Base-by-base conservation (phyloP, 1,140 invertebrate species). In the Agrilus planipennis region DNA sequence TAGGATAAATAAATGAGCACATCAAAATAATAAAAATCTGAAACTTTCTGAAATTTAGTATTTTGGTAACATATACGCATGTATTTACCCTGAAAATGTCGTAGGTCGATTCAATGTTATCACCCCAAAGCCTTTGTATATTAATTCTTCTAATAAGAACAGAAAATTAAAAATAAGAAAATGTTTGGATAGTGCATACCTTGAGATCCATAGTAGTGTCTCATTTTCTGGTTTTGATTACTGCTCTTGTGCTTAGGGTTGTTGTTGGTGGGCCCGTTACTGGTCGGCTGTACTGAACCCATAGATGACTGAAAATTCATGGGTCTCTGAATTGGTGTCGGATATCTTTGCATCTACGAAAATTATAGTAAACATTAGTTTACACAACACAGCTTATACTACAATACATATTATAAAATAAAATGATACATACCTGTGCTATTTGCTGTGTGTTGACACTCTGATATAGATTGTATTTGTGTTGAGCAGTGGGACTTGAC, bases 391-490 rank as follows among this genome's bases (percentile, higher is more conserved):
- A 22, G 4, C 6, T 28, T 17, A 6, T 21, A 1, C 10, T 12
- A 39, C 11, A 21, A 39, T 10, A 6, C 14, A 3, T 11, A 15
- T 10, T 25, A n/a, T 12, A 38, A n/a, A 6, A 11, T 10, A 14
- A 9, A 11, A 23, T 25, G 10, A 38, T 39, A 42, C 51, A 50
- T 58, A 60, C 53, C 41, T 58, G 57, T 34, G 46, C 49, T 2
- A 41, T 34, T 40, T 53, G 53, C 41, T 54, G 57, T 36, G 47
- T 57, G 11, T 51, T 53, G 21, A 58, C 55, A 14, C 49, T 45
- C 35, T 53, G 50, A 43, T 61, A 61, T 17, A 56, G 44, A 39
- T 57, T 57, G 20, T 57, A 57, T 46, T 59, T 61, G 34, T 57
- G 52, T 41, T 58, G 59, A 2, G 56, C 42, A 2, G 57, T 61